A percentile compares a stretch with the other conserved stretches of the same genome.
These are phyloP conservation scores for Phenganax subtilis DNA, from an alignment of 92 coral and sea anemone species.

Conservation along the genomic window DNA sequence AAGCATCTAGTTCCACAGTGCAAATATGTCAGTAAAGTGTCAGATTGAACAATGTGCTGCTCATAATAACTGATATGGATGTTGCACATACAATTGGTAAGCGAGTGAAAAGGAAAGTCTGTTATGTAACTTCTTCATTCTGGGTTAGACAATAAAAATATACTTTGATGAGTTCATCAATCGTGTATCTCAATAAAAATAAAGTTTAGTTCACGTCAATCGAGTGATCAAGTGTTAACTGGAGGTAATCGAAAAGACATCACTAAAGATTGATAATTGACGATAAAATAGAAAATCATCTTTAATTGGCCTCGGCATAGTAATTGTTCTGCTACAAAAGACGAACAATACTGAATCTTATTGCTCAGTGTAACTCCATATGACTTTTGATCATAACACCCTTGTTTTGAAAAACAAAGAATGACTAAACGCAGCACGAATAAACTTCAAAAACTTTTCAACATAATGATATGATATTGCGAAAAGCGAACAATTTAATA, in stretches of 20 bases:
- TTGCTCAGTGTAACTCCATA: neutral
- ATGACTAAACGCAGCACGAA: conserved; percentile 25
- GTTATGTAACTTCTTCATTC: neutral
- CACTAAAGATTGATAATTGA: conserved; percentile 33
- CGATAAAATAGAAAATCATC: conserved; percentile 37
- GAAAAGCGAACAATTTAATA: neutral
- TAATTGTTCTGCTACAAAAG: conserved; percentile 17
- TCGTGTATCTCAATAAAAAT: conserved; percentile 4
- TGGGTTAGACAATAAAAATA: neutral
- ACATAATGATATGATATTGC: neutral
- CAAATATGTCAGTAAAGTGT: conserved; percentile 7
- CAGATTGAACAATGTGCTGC: conserved; percentile 11
- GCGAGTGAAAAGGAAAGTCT: neutral
- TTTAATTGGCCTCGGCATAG: conserved; percentile 36
- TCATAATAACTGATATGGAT: neutral
- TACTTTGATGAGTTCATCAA: neutral
- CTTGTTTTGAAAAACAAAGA: conserved; percentile 10
- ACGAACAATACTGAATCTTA: conserved; percentile 22
- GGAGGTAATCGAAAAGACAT: conserved; percentile 25
- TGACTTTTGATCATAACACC: conserved; percentile 1
- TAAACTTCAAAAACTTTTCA: neutral
- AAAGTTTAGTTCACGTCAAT: neutral
- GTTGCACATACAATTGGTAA: neutral
- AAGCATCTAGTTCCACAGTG: neutral
- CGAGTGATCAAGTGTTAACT: conserved; percentile 15